phyloP scores from a whole-genome alignment of 2,888 invertebrate species.

The Plagodis dolabraria region DNA sequence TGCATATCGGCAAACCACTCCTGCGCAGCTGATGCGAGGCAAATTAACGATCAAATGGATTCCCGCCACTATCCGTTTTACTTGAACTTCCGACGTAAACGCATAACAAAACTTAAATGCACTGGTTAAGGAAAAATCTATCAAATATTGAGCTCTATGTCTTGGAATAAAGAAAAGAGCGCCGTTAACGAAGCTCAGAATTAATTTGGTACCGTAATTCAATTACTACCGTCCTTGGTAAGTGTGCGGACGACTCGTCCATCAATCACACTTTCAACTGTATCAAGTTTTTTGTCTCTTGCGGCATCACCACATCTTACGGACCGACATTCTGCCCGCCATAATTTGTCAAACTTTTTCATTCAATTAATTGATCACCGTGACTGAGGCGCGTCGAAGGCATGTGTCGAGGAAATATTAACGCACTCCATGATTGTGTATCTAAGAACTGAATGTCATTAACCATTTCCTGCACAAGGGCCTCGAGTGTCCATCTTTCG shows the following conservation, averaged over 20 bases:
- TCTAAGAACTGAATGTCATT: constrained; percentile 78
- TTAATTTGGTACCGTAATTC: constrained; percentile 74
- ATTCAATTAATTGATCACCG: constrained; percentile 72
- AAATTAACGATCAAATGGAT: constrained; percentile 79
- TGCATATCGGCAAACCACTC: constrained; percentile 75
- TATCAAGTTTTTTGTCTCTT: constrained; percentile 74
- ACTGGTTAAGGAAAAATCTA: constrained; percentile 35
- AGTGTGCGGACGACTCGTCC: constrained; percentile 62
- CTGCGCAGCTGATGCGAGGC: constrained; percentile 63
- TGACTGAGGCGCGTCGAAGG: constrained; percentile 46
- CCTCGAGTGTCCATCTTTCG: constrained; percentile 73
- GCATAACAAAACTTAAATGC: constrained; percentile 45
- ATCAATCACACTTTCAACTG: constrained; percentile 83
- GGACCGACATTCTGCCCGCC: constrained; percentile 61
- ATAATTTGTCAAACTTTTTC: constrained; percentile 79
- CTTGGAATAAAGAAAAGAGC: constrained; percentile 45
- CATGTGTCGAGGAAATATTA: constrained; percentile 64
- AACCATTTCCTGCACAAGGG: constrained; percentile 76
- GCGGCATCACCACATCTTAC: constrained; percentile 57
- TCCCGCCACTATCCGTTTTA: constrained; percentile 59
- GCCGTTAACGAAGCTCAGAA: constrained; percentile 51
- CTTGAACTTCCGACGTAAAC: constrained; percentile 58
- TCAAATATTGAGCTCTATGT: constrained; percentile 56
- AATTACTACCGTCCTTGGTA: constrained; percentile 70
- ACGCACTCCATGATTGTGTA: constrained; percentile 69